Percentiles rank a stretch among this genome's conserved stretches.
Evolutionary conservation across 1,140 invertebrate species (phyloP).

Genomic region (Maconellicoccus hirsutus): DNA sequence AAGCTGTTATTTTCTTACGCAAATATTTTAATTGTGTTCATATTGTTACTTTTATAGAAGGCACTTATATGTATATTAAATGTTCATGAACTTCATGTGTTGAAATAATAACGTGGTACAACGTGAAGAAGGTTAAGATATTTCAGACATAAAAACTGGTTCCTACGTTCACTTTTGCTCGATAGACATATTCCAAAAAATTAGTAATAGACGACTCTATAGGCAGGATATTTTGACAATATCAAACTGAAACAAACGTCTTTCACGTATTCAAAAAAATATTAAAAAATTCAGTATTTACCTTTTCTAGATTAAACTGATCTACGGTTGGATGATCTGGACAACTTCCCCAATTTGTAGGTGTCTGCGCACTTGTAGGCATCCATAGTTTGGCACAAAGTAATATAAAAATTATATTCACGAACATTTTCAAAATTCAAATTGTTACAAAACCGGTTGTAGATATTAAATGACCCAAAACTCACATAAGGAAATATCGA

Average conservation of each 20-base stretch:
- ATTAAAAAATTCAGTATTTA: too few relatives aligned
- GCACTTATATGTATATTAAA: background rate
- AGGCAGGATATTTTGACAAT: too few relatives aligned
- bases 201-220: too few relatives aligned
- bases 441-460: background rate
- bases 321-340: background rate
- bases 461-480: background rate
- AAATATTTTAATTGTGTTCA: too few relatives aligned
- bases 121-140: background rate
- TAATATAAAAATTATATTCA: background rate
- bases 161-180: background rate
- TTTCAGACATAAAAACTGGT: background rate
- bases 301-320: background rate
- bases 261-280: too few relatives aligned
- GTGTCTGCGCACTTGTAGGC: background rate
- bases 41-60: background rate
- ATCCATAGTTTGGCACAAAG: background rate
- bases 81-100: conserved; percentile 1
- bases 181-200: too few relatives aligned
- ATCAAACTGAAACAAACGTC: too few relatives aligned
- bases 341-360: background rate
- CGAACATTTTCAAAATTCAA: background rate
- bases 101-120: background rate
- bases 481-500: background rate
- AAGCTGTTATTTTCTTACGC: too few relatives aligned